Conservation (phyloP, 2,113 vertebrate genomes). For the Lampris incognitus region DNA sequence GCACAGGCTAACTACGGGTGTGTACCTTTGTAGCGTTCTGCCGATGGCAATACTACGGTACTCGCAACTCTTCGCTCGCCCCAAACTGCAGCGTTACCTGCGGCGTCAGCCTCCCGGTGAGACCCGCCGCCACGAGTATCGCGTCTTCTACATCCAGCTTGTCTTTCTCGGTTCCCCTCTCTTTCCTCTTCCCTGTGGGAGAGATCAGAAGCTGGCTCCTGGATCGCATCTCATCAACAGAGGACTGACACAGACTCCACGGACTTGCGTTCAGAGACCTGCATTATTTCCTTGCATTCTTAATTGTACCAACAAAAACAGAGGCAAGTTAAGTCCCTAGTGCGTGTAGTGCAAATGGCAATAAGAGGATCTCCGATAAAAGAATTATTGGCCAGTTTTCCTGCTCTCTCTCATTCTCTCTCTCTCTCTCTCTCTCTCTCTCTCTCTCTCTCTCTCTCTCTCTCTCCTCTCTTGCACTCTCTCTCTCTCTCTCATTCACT, state of each 20-base stretch:
- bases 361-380: too few species aligned
- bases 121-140: conserved; percentile 29
- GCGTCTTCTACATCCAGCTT: conserved; percentile 25
- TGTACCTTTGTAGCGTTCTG: conserved; percentile 37
- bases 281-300: neutral
- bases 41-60: conserved; percentile 19
- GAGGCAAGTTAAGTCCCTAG: too few species aligned
- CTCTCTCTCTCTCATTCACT: conserved; percentile 4
- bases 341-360: too few species aligned
- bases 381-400: neutral
- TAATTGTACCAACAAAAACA: too few species aligned
- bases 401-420: neutral
- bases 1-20: conserved; percentile 39
- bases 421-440: neutral
- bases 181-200: neutral
- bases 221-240: conserved; percentile 26
- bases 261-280: conserved; percentile 34
- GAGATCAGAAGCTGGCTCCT: conserved; percentile 48
- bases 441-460: neutral
- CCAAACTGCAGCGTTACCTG: conserved; percentile 23
- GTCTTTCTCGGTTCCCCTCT: neutral
- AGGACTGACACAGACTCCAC: conserved; percentile 38
- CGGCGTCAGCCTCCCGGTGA: conserved; percentile 10
- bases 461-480: conserved; percentile 45
- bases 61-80: conserved; percentile 18